Conservation (phyloP, 2,113 vertebrate species). For the Catharus bicknelli region DNA sequence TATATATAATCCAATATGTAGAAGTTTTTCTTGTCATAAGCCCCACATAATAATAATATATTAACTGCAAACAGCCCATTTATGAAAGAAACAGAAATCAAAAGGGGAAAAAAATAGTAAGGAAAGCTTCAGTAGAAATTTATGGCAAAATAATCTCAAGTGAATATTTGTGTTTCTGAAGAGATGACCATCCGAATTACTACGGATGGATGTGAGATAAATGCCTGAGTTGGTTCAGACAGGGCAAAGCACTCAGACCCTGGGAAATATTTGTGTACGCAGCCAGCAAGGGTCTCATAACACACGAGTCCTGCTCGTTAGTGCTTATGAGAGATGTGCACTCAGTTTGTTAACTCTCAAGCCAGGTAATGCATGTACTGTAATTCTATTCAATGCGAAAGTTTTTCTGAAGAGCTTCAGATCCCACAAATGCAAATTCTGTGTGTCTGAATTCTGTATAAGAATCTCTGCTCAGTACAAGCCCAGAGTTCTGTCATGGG, state of each 20-base stretch:
- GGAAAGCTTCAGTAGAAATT: not conserved
- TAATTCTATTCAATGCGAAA: not conserved
- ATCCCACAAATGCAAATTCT: not conserved
- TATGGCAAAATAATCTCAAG: not conserved
- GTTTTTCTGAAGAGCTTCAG: not conserved
- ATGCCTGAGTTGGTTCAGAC: not conserved
- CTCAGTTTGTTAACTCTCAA: not conserved
- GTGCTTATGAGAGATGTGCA: not conserved
- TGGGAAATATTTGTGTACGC: rapidly evolving
- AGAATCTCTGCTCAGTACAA: not conserved
- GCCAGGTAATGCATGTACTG: not conserved
- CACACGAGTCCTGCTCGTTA: not conserved
- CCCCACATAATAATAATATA: not conserved
- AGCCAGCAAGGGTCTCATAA: not conserved
- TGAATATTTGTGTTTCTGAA: not conserved
- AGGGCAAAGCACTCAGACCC: not conserved
- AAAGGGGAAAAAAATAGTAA: not conserved
- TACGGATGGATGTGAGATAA: not conserved
- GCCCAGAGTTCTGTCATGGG: rapidly evolving
- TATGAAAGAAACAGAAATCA: not conserved
- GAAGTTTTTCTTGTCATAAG: not conserved
- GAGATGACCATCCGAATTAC: not conserved
- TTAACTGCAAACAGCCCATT: not conserved
- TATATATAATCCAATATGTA: not conserved
- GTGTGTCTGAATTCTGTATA: not conserved